Conservation (phyloP, 2,113 vertebrate species). For the Myrmecobius fasciatus region DNA sequence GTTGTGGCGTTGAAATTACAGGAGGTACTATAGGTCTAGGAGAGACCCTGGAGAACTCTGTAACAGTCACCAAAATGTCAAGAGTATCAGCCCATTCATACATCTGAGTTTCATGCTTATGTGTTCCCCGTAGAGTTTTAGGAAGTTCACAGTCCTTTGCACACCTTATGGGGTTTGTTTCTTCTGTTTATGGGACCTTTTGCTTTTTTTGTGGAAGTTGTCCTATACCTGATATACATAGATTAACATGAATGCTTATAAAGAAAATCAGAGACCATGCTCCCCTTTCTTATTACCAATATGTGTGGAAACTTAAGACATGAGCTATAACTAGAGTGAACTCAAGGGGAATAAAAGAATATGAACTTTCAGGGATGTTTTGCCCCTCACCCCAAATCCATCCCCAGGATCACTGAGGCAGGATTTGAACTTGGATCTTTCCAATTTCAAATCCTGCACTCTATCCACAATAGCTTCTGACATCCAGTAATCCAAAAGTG, state of each 20-base stretch:
- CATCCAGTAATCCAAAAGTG: background rate
- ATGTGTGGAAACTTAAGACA: background rate
- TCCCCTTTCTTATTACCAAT: background rate
- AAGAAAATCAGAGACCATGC: background rate
- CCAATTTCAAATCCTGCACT: background rate
- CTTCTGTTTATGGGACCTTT: background rate
- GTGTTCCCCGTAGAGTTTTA: background rate
- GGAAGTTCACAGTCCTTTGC: background rate
- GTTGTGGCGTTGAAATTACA: background rate
- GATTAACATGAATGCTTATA: background rate
- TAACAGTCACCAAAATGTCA: background rate
- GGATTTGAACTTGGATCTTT: background rate
- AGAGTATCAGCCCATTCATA: background rate
- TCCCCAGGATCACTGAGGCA: background rate
- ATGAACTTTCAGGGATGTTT: constrained; percentile 11
- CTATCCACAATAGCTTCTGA: background rate
- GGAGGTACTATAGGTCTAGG: background rate
- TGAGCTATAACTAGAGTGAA: background rate
- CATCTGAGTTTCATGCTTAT: background rate
- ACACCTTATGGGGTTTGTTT: background rate
- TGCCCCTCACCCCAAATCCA: background rate
- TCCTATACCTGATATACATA: background rate
- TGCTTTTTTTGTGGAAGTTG: background rate
- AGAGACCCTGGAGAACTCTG: background rate
- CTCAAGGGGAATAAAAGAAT: background rate